Evolutionary conservation across 1,140 invertebrate genomes (phyloP).

Genomic region (Drosophila prosaltans): DNA sequence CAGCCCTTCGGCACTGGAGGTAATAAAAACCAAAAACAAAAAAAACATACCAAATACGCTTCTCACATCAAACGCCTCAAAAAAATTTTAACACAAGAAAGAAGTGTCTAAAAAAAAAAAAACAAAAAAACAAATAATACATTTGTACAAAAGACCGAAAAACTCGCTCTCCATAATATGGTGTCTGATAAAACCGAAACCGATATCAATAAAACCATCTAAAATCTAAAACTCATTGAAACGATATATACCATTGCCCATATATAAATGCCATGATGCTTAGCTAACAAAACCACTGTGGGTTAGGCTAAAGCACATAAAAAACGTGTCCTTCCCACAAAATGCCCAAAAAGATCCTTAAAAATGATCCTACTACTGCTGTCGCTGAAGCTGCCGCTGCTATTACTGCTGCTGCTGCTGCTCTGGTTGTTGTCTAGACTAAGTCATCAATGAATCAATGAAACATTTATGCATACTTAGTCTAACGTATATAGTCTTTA

Average conservation of each 20-base stretch:
- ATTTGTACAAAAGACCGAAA: constrained; percentile 20
- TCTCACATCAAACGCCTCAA: constrained; percentile 48
- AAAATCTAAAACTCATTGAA: constrained; percentile 12
- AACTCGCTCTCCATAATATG: constrained; percentile 44
- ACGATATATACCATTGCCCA: background rate
- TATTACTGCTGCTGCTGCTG: constrained; percentile 21
- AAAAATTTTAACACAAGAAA: constrained; percentile 56
- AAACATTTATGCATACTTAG: constrained; percentile 2
- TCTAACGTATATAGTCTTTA: background rate
- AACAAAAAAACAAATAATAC: constrained; percentile 29
- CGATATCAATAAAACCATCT: constrained; percentile 23
- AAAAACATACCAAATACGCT: constrained; percentile 47
- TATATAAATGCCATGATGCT: constrained; percentile 43
- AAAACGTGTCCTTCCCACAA: constrained; percentile 5
- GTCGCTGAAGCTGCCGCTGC: constrained; percentile 13
- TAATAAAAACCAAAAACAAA: constrained; percentile 64
- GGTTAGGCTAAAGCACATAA: background rate
- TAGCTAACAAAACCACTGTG: constrained; percentile 31
- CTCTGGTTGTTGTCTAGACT: constrained; percentile 46
- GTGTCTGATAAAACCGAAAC: constrained; percentile 60
- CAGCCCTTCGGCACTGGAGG: constrained; percentile 84
- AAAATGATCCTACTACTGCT: constrained; percentile 5
- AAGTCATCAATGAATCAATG: constrained; percentile 14
- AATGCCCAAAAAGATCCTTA: constrained; percentile 23
- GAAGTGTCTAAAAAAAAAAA: constrained; percentile 50